A percentile compares a stretch with the other conserved stretches of the same genome.
These are phyloP conservation scores for Artibeus jamaicensis DNA, from an alignment of 2,797 vertebrate species.

Conservation along the genomic window DNA sequence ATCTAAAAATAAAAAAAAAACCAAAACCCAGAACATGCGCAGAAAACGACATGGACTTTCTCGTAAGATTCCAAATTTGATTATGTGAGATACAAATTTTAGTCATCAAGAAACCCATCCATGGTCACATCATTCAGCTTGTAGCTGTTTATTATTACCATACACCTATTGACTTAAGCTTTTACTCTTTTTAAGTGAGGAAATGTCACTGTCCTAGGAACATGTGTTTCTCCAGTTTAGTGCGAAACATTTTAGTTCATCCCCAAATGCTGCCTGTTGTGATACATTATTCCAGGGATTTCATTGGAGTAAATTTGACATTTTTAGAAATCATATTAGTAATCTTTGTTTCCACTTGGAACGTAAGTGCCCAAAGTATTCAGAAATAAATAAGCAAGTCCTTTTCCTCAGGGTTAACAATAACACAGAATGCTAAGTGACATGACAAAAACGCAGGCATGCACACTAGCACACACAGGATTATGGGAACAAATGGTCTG, in stretches of 20 bases:
- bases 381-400: background rate
- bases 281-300: background rate
- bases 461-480: background rate
- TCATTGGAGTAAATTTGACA: background rate
- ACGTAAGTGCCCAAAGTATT: background rate
- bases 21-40: background rate
- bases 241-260: background rate
- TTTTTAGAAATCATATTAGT: conserved; percentile 4
- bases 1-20: background rate
- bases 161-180: background rate
- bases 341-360: background rate
- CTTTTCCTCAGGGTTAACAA: background rate
- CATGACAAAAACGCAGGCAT: background rate
- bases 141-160: background rate
- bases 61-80: background rate
- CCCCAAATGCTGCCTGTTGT: background rate
- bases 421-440: background rate
- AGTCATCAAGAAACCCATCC: background rate
- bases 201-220: background rate
- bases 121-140: background rate
- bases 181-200: conserved; percentile 23
- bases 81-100: background rate
- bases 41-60: background rate
- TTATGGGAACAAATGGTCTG: background rate
- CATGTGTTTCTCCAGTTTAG: conserved; percentile 27